Evolutionary conservation across 2,113 vertebrate genomes (phyloP), one percentile per base, ranked within the genome.

Genomic region (Prionailurus viverrinus): DNA sequence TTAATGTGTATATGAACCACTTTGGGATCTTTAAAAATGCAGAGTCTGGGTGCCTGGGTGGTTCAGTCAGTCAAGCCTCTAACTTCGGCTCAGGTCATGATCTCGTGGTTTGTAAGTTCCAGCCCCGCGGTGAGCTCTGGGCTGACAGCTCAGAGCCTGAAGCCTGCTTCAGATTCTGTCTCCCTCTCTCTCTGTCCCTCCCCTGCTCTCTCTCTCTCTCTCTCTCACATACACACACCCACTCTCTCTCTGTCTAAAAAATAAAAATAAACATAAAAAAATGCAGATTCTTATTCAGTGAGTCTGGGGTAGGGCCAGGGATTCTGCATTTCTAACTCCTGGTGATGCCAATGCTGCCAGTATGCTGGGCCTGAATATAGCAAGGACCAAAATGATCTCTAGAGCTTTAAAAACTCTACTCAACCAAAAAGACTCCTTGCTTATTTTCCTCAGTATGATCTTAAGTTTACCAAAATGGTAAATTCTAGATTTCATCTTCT

Each of bases 391-490:
- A 92, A 95, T 55, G 85, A 90, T 36, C 14, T n/a, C 41, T 36
- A 33, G 66, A n/a, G 45, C 78, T 88, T 79, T 61, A 25, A 45
- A 76, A 88, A 76, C 21, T 92, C 31, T 80, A 81, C 21, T 65
- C 39, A 89, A 78, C 39, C 31, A 13, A 88, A 79, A 74, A 92
- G 69, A 74, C 18, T 80, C 41, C 23, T 92, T 89, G 41, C 25
- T 36, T 94, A 90, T 41, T 82, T 97, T 39, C 55, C 73, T 51
- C 13, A 74, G 27, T 87, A 48, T 76, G 25, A 84, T 84, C 31
- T 88, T 58, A 58, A 51, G 39, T 87, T 94, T 69, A 82, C 27
- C 41, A 90, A 95, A 98, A 78, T 63, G 45, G 53, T 79, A 69
- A 90, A 80, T 96, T 89, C 79, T 95, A 87, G 68, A 89, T 84